Evolutionary conservation across 1,140 invertebrate genomes (phyloP).

Genomic region (Tenebrio molitor): DNA sequence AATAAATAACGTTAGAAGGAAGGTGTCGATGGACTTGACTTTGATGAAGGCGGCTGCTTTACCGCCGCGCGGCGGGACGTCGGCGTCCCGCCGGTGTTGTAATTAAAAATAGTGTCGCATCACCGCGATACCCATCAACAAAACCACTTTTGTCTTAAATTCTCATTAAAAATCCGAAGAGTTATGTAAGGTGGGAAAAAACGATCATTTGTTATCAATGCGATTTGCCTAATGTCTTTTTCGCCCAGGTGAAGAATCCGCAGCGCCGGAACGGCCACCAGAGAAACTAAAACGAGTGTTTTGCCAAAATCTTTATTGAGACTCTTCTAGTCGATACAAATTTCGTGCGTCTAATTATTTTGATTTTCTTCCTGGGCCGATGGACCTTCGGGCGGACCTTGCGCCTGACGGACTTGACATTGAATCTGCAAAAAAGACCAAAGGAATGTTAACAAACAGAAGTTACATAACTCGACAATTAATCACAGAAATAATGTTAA

Average conservation of each 20-base stretch:
- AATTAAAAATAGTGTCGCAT: constrained; percentile 47
- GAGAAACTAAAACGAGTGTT: too few species aligned
- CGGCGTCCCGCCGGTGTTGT: constrained; percentile 39
- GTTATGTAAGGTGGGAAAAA: constrained; percentile 10
- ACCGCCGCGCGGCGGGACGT: constrained; percentile 9
- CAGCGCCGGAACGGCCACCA: too few species aligned
- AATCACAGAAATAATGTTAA: constrained; percentile 17
- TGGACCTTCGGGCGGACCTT: background rate
- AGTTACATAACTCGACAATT: constrained; percentile 27
- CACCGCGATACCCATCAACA: constrained; percentile 41
- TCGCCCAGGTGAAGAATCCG: background rate
- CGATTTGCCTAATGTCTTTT: background rate
- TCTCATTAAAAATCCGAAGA: constrained; percentile 23
- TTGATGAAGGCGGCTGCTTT: constrained; percentile 47
- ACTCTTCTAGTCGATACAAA: too few species aligned
- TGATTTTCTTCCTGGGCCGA: background rate
- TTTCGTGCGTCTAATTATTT: too few species aligned
- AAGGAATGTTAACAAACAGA: constrained; percentile 7
- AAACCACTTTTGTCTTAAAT: constrained; percentile 44
- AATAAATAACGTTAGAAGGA: constrained; percentile 44
- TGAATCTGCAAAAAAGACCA: constrained; percentile 18
- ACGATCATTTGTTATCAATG: background rate
- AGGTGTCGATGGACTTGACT: constrained; percentile 41
- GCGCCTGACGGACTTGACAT: constrained; percentile 7
- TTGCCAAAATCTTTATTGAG: too few species aligned